Evolutionary conservation across 2,888 invertebrate genomes (phyloP).

Genomic region (Tipula helvola): DNA sequence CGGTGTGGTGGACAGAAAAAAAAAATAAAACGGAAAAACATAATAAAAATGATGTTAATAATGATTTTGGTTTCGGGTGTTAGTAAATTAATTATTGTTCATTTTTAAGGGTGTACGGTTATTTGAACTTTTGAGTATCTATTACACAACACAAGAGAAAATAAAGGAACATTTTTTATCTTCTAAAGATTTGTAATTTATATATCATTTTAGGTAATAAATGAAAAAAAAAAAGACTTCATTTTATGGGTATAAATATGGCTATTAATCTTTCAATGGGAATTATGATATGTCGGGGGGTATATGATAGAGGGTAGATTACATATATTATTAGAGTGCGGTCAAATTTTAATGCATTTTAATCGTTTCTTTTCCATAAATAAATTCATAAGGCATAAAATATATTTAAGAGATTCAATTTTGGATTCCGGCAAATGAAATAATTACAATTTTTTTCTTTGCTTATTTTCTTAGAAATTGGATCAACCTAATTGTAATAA

Average conservation of each 20-base stretch:
- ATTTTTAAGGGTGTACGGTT: neutral
- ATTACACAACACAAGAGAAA: neutral
- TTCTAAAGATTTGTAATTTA: neutral
- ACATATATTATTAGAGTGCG: neutral
- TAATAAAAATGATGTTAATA: neutral
- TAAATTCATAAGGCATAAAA: neutral
- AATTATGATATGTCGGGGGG: neutral
- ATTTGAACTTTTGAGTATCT: neutral
- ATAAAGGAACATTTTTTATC: neutral
- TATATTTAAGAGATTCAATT: neutral
- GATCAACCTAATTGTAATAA: neutral
- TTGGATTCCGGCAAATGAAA: neutral
- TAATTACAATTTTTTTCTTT: no score
- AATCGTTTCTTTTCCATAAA: neutral
- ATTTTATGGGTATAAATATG: neutral
- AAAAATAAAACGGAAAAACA: neutral
- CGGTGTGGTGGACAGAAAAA: neutral
- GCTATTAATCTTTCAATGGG: neutral
- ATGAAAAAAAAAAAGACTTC: neutral
- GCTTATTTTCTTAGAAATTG: no score
- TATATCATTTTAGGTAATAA: conserved; percentile 4
- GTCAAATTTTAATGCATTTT: neutral
- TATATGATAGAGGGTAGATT: neutral
- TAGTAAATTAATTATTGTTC: neutral
- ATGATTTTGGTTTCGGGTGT: neutral